Evolutionary conservation across 2,888 invertebrate species (phyloP).

Genomic region (Zootermopsis nevadensis): DNA sequence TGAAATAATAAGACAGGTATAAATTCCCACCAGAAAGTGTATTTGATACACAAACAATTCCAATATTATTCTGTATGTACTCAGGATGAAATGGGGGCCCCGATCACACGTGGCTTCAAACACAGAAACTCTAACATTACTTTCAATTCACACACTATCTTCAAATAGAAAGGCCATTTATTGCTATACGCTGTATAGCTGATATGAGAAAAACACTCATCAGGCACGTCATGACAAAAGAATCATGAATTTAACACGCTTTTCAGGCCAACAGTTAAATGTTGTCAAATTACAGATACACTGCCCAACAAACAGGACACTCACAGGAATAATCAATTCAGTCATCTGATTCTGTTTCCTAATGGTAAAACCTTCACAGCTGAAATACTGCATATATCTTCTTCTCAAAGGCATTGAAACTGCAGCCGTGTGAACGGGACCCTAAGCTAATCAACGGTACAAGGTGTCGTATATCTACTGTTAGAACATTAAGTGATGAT

Average conservation of each 20-base stretch:
- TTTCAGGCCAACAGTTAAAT: neutral
- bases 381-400: neutral
- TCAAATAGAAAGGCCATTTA: neutral
- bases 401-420: neutral
- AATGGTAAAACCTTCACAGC: neutral
- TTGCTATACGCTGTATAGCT: neutral
- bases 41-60: neutral
- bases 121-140: neutral
- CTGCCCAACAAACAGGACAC: neutral
- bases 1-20: neutral
- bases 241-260: neutral
- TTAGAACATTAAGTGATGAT: constrained; percentile 2
- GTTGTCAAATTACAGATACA: neutral
- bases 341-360: neutral
- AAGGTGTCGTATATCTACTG: neutral
- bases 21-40: neutral
- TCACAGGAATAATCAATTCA: neutral
- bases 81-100: neutral
- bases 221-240: neutral
- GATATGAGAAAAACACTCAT: constrained; percentile 4
- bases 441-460: neutral
- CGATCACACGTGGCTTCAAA: neutral
- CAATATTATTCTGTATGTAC: neutral
- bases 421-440: neutral
- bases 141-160: neutral